Evolutionary conservation across 2,113 vertebrate species (phyloP).

Genomic region (Elgaria multicarinata): DNA sequence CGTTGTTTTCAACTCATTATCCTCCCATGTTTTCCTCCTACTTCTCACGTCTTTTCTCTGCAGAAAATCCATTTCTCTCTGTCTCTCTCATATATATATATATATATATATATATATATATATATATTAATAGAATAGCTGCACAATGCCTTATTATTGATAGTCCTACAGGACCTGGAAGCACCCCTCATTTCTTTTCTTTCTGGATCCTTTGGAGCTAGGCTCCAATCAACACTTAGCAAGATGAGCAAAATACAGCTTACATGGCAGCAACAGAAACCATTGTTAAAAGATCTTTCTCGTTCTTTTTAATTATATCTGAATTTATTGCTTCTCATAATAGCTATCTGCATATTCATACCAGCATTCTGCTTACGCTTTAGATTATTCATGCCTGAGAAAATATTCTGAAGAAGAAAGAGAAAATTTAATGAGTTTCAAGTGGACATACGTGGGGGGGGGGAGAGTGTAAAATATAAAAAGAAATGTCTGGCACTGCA

Average conservation of each 20-base stretch:
- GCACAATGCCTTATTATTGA: too few relatives aligned
- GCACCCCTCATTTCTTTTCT: not conserved
- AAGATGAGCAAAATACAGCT: conserved; percentile 26
- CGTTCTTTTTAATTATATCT: conserved; percentile 58
- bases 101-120: too few relatives aligned
- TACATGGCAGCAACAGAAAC: conserved; percentile 20
- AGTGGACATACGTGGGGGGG: conserved; percentile 36
- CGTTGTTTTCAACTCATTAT: too few relatives aligned
- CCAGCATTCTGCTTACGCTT: conserved; percentile 69
- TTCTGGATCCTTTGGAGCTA: not conserved
- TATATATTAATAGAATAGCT: too few relatives aligned
- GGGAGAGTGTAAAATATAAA: conserved; percentile 34
- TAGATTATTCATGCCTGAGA: conserved; percentile 74
- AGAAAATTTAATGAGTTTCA: conserved; percentile 75
- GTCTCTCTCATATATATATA: too few relatives aligned
- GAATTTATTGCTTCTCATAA: conserved; percentile 56
- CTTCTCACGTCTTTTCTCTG: too few relatives aligned
- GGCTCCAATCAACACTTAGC: conserved; percentile 38
- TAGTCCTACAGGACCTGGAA: too few relatives aligned
- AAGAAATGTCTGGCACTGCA: conserved; percentile 37
- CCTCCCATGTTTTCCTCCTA: too few relatives aligned
- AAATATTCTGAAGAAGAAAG: conserved; percentile 62
- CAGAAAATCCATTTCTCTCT: too few relatives aligned
- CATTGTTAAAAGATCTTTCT: conserved; percentile 37
- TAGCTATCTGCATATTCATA: conserved; percentile 69